Conservation (phyloP, 2,113 vertebrate genomes). For the Sminthopsis crassicaudata region DNA sequence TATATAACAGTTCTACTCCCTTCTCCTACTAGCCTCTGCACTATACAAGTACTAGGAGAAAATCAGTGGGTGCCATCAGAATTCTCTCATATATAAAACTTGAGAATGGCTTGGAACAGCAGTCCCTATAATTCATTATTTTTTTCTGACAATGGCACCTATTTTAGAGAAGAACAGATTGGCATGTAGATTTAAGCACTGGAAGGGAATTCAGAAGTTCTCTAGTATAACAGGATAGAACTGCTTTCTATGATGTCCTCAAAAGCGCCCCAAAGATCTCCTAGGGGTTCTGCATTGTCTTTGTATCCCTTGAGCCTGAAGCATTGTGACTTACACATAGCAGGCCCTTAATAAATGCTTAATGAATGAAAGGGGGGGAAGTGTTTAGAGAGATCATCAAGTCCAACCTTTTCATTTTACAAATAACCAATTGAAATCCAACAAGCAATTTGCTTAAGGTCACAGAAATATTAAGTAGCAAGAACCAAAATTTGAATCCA, state of each 20-base stretch:
- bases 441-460: not conserved
- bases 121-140: not conserved
- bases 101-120: not conserved
- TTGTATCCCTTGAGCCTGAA: not conserved
- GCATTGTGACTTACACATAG: not conserved
- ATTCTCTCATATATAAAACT: slow-evolving; percentile 3
- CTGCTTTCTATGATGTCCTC: not conserved
- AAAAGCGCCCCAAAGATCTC: not conserved
- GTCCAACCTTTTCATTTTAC: not conserved
- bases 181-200: not conserved
- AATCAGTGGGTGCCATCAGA: not conserved
- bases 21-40: not conserved
- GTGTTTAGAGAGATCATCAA: not conserved
- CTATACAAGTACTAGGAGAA: not conserved
- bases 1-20: not conserved
- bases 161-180: not conserved
- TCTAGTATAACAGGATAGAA: not conserved
- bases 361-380: not conserved
- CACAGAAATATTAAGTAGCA: not conserved
- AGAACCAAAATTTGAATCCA: not conserved
- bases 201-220: not conserved
- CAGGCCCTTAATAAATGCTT: not conserved
- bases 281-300: not conserved
- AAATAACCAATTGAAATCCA: not conserved
- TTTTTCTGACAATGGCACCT: not conserved